Conservation (phyloP, 2,797 vertebrate genomes). For the Carduelis carduelis region DNA sequence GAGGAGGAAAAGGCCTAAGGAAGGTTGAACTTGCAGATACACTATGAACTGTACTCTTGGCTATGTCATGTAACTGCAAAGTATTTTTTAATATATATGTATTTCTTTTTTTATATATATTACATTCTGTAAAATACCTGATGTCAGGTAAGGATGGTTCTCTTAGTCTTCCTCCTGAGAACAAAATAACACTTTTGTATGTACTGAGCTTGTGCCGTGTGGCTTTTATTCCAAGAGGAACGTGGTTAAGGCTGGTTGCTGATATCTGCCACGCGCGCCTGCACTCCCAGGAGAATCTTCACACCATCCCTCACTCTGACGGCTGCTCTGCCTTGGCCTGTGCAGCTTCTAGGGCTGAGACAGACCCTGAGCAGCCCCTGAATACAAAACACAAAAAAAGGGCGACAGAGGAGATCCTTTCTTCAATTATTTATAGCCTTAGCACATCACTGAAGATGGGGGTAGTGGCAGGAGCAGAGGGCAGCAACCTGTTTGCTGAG, state of each 20-base stretch:
- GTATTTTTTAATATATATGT: conserved; percentile 8
- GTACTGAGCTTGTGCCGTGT: neutral
- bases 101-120: conserved; percentile 3
- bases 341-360: neutral
- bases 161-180: conserved; percentile 3
- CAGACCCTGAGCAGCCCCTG: neutral
- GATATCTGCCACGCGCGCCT: neutral
- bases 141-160: neutral
- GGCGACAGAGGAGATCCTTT: neutral
- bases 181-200: conserved; percentile 46
- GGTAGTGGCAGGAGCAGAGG: neutral
- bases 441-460: neutral
- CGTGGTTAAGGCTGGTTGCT: neutral
- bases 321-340: neutral
- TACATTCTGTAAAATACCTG: conserved; percentile 8
- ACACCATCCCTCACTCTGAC: neutral
- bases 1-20: neutral
- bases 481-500: neutral
- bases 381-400: neutral
- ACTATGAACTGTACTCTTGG: conserved; percentile 14
- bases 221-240: neutral
- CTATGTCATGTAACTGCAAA: conserved; percentile 5
- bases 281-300: neutral
- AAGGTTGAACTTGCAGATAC: neutral
- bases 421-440: neutral